Percentiles rank a stretch among this genome's conserved stretches.
phyloP scores from a whole-genome alignment of 64 coral and sea anemone genomes.

The Acropora tenuis region DNA sequence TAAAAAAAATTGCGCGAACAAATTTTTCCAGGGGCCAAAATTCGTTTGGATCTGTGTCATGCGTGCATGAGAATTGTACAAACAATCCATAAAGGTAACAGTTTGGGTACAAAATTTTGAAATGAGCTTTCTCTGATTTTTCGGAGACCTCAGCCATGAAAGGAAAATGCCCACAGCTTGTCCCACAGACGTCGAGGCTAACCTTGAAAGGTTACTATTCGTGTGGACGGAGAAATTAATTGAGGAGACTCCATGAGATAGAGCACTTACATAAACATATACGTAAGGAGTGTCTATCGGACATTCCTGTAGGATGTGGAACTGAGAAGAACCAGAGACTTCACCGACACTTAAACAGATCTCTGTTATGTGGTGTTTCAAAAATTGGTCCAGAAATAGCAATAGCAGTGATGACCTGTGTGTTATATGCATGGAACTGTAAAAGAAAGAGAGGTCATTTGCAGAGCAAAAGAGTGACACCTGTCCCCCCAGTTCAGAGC shows the following conservation, averaged over 20 bases:
- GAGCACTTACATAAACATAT: too few relatives aligned
- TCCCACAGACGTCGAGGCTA: slow-evolving; percentile 74
- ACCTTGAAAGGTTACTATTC: slow-evolving; percentile 32
- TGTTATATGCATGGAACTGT: slow-evolving; percentile 94
- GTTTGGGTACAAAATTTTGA: slow-evolving; percentile 30
- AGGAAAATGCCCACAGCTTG: slow-evolving; percentile 47
- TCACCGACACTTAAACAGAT: slow-evolving; percentile 76
- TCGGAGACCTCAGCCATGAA: slow-evolving; percentile 54
- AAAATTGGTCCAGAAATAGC: slow-evolving; percentile 86
- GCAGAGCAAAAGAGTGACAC: slow-evolving; percentile 53
- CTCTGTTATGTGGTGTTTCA: slow-evolving; percentile 71
- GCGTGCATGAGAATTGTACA: slow-evolving; percentile 66
- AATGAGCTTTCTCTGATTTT: slow-evolving; percentile 79
- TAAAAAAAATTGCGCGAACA: slow-evolving; percentile 51
- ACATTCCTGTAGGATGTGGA: slow-evolving; percentile 73
- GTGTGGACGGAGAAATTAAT: too few relatives aligned
- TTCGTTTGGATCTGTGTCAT: slow-evolving; percentile 77
- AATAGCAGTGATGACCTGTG: slow-evolving; percentile 80
- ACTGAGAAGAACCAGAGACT: slow-evolving; percentile 84
- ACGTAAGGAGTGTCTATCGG: too few relatives aligned
- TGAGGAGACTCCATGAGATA: too few relatives aligned
- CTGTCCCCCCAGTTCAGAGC: slow-evolving; percentile 71
- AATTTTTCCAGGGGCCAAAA: slow-evolving; percentile 67
- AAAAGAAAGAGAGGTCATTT: slow-evolving; percentile 48
- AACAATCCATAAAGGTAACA: slow-evolving; percentile 37